A percentile compares a stretch with the other conserved stretches of the same genome.
These are phyloP conservation scores for Drosophila seguyi DNA, from an alignment of 1,140 invertebrate genomes.

Conservation along the genomic window DNA sequence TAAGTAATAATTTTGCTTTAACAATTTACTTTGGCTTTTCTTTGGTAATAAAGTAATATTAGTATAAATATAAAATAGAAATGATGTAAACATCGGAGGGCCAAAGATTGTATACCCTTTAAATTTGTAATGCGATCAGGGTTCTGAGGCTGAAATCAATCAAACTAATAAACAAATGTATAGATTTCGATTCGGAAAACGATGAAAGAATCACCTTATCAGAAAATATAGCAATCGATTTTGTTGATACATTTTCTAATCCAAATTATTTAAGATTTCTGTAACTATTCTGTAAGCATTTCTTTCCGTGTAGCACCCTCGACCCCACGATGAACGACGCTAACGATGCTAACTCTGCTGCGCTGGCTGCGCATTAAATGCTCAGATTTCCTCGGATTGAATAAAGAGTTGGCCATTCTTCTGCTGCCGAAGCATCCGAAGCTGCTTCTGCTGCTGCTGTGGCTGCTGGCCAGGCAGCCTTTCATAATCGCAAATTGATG, in stretches of 20 bases:
- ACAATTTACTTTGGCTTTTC: neutral
- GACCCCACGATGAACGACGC: conserved; percentile 47
- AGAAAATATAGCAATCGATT: no score
- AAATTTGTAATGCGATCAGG: no score
- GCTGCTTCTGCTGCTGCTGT: conserved; percentile 37
- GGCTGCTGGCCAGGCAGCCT: conserved; percentile 74
- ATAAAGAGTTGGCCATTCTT: conserved; percentile 79
- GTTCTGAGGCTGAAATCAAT: no score
- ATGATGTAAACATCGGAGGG: no score
- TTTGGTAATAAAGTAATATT: no score
- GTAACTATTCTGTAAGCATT: neutral
- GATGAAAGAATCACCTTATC: no score
- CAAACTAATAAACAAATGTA: no score
- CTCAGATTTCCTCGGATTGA: conserved; percentile 81
- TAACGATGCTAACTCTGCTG: conserved; percentile 65
- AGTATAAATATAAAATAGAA: no score
- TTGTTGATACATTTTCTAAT: neutral
- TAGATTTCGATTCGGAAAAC: no score
- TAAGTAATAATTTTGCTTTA: neutral
- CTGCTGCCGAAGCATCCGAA: conserved; percentile 25
- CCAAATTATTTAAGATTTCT: neutral
- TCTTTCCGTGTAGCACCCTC: conserved; percentile 27
- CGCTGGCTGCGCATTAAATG: conserved; percentile 74
- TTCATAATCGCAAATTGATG: conserved; percentile 83
- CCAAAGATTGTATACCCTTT: no score